Conservation (phyloP, 2,888 invertebrate genomes). For the Heliconius ismenius region DNA sequence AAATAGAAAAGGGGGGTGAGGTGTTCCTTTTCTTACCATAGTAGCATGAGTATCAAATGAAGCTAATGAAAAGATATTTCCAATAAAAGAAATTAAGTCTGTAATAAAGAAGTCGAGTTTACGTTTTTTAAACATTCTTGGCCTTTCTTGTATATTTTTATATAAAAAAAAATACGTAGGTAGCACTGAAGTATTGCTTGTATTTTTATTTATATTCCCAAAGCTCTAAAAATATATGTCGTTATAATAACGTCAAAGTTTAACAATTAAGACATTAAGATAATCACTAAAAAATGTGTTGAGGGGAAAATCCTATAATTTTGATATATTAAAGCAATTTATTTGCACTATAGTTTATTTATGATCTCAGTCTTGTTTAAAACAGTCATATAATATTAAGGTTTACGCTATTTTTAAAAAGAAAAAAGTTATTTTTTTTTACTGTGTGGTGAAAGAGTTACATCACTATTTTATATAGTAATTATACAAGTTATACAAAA, state of each 20-base stretch:
- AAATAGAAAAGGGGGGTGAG: too few species aligned
- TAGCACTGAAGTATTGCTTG: background rate
- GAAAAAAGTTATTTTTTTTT: background rate
- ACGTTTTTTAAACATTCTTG: background rate
- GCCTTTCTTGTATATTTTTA: background rate
- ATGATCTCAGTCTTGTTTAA: background rate
- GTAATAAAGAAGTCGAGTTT: too few species aligned
- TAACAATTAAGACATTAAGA: constrained; percentile 3
- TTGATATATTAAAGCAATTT: background rate
- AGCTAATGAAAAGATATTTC: too few species aligned
- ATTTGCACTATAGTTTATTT: background rate
- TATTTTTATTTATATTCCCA: background rate
- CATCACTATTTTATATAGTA: background rate
- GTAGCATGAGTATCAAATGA: too few species aligned
- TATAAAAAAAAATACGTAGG: background rate
- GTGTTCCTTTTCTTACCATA: too few species aligned
- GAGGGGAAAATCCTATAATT: constrained; percentile 8
- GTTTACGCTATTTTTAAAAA: background rate
- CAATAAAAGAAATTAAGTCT: too few species aligned
- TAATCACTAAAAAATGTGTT: constrained; percentile 3
- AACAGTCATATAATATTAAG: background rate
- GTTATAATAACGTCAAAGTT: background rate
- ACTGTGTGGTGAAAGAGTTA: background rate
- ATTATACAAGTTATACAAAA: background rate
- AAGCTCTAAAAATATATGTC: background rate